These are phyloP conservation scores for Promerops cafer DNA, from an alignment of 2,113 vertebrate genomes.

Conservation along the genomic window DNA sequence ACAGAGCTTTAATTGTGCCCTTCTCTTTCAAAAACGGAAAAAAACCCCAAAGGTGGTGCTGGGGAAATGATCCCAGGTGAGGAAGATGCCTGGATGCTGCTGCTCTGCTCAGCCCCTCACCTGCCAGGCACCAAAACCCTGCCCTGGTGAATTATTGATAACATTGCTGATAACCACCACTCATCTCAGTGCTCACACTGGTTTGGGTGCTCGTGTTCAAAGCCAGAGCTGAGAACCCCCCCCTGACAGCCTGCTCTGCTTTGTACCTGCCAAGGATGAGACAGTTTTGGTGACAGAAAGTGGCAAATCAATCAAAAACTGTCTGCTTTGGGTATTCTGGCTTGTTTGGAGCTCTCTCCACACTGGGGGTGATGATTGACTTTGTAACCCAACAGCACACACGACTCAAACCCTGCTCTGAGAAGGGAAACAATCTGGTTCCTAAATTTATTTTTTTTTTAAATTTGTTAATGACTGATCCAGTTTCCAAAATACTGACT, in stretches of 20 bases:
- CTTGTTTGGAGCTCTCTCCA: neutral
- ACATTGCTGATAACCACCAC: neutral
- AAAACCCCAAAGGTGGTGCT: neutral
- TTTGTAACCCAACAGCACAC: neutral
- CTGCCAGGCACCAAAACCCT: neutral
- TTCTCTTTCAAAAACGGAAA: neutral
- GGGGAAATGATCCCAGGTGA: neutral
- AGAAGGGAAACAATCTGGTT: neutral
- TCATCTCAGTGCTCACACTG: neutral
- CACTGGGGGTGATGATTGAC: neutral
- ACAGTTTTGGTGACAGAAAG: neutral
- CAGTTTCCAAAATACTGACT: neutral
- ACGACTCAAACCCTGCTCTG: neutral
- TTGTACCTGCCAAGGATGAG: neutral
- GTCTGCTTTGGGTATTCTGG: neutral
- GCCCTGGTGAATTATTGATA: accelerated
- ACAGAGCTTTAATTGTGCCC: neutral
- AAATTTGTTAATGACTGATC: neutral
- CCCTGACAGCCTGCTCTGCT: neutral
- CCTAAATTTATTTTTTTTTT: neutral
- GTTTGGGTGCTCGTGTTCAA: accelerated
- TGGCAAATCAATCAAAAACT: accelerated
- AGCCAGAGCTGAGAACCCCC: neutral
- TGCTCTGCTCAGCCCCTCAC: neutral
- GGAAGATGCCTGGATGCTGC: neutral